phyloP scores from a whole-genome alignment of 2,797 vertebrate species.

The Macrochelys suwanniensis region DNA sequence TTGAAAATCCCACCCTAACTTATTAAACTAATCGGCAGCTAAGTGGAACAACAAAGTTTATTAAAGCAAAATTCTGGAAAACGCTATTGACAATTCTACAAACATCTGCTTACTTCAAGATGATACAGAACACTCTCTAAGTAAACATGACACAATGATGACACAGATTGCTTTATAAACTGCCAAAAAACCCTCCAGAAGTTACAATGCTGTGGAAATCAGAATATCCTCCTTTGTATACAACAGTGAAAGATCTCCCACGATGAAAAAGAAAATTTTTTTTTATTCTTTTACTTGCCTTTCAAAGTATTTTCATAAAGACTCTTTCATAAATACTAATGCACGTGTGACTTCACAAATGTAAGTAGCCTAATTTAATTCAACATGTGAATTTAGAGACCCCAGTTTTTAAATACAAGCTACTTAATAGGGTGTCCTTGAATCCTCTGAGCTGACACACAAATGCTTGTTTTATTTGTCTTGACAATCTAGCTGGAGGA shows the following conservation, averaged over 20 bases:
- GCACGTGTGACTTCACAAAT: fast-evolving
- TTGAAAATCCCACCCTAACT: background rate
- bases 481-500: background rate
- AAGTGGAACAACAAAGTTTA: background rate
- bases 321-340: background rate
- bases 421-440: background rate
- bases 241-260: fast-evolving
- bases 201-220: fast-evolving
- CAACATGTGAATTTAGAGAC: background rate
- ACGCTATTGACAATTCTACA: background rate
- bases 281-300: background rate
- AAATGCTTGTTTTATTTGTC: background rate
- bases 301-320: background rate
- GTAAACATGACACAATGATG: fast-evolving
- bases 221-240: background rate
- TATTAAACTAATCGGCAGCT: background rate
- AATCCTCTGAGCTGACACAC: background rate
- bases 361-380: background rate
- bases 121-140: background rate
- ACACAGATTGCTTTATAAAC: fast-evolving
- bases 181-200: background rate
- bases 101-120: background rate
- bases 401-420: background rate
- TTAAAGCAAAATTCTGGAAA: background rate
- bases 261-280: background rate